Evolutionary conservation across 2,797 vertebrate species (phyloP), one percentile per base, ranked within the genome.

Genomic region (Artibeus lituratus): DNA sequence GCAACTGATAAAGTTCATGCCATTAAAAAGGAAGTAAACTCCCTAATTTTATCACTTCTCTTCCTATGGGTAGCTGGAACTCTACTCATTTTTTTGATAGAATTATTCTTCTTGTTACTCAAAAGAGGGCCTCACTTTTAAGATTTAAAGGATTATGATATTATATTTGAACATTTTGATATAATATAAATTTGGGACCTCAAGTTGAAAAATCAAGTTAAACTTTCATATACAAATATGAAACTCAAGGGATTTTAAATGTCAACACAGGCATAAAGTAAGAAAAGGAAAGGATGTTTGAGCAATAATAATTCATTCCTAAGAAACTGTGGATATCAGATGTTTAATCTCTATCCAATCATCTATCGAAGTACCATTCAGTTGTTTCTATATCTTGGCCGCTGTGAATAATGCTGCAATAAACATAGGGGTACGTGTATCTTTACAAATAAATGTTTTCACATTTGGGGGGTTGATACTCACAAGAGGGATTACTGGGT

Each of bases 231-330:
- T 44, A 87, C 15, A 92, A 91, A 77, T 3, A 42, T 24, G 39
- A 80, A 70, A 65, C 10, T 91, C 2, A 59, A 53, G 4, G 35
- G 18, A 65, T 57, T 44, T 57, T 39, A 3, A 89, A 53, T 53
- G 0, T 55, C 21, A 3, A 26, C n/a, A 22, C 73, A 0, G 49
- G 0, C 7, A 21, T 42, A 37, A 0, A 85, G 1, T 21, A 69
- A 87, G 24, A 10, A 91, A 91, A 82, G 7, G 7, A 83, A 57
- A 91, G 55, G 21, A 5, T 1, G 57, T 89, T 73, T 72, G 26
- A 37, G 55, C 53, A 76, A 65, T 76, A 2, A 55, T 65, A 18
- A 76, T 89, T 86, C 12, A 51, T 57, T 87, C 9, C 18, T 83
- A 29, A 55, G 29, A 4, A 29, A 74, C 59, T 70, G 2, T 80